phyloP scores from a whole-genome alignment of 2,113 vertebrate species.

The Bucco capensis region DNA sequence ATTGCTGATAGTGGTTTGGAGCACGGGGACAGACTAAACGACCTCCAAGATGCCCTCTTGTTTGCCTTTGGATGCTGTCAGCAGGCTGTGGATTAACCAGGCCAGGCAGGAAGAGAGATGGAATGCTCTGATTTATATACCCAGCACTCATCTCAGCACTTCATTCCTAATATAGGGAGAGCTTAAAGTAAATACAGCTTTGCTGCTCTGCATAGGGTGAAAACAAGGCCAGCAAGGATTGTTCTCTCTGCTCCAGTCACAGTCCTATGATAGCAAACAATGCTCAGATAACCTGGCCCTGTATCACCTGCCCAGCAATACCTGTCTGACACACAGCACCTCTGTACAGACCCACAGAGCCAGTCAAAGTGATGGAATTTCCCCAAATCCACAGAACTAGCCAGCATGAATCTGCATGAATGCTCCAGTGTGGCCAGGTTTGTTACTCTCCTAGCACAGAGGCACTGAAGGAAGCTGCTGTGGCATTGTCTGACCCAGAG shows the following conservation, averaged over 20 bases:
- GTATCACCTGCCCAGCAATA: fast-evolving
- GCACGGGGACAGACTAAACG: not conserved
- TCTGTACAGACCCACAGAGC: not conserved
- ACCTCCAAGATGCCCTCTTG: not conserved
- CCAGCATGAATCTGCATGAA: too few species aligned
- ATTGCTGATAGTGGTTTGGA: not conserved
- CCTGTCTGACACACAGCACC: not conserved
- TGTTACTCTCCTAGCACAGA: not conserved
- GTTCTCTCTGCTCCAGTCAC: not conserved
- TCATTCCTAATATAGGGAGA: not conserved
- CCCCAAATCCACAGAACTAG: fast-evolving
- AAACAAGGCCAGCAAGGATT: not conserved
- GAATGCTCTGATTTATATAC: fast-evolving
- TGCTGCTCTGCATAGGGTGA: not conserved
- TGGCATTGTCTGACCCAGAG: not conserved
- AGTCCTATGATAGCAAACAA: fast-evolving
- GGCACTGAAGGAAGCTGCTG: not conserved
- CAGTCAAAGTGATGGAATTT: not conserved
- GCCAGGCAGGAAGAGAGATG: not conserved
- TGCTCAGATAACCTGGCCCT: not conserved
- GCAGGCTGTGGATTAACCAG: not conserved
- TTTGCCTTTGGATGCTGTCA: not conserved
- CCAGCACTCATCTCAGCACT: fast-evolving
- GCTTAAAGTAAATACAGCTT: not conserved
- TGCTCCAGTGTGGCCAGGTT: fast-evolving